Evolutionary conservation across 2,888 invertebrate species (phyloP), one percentile per base, ranked within the genome.

Genomic region (Plagiodera versicolora): DNA sequence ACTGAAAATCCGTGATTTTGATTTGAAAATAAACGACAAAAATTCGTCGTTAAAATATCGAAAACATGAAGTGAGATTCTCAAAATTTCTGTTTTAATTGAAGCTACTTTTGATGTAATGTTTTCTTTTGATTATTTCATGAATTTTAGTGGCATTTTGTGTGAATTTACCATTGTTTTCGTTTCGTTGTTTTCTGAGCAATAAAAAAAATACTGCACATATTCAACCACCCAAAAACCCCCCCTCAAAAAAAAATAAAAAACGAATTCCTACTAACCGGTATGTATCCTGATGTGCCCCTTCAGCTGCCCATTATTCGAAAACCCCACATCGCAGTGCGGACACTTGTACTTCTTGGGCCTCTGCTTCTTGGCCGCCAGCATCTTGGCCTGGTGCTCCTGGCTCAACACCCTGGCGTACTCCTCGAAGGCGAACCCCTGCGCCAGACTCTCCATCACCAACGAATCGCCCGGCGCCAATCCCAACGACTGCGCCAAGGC

Each of bases 281-380:
- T 94, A 74, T 95, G 95, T 57, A 94, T 95, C 60, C 95, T 82
- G n/a, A 94, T 87, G 75, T 95, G 95, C 14, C 95, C 95, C 77
- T 92, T 93, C 0, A 95, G 81, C 72, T 95, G 95, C 0, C 95
- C 95, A 78, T 94, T 95, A 78, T 95, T 95, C n/a, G 94, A 94
- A 78, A 95, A 95, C 0, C 92, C 93, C 0, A 93, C 92, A 70
- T 92, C 87, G 75, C 95, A 95, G 73, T 93, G 90, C 0, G 92
- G 90, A 74, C 97, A 96, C 69, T 92, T 89, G 80, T 95, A 96
- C 75, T 94, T 94, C 80, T 94, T 94, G 1, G 95, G 95, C 0
- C 94, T 83, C 70, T 92, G 88, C 73, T 94, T 92, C 67, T 89
- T 84, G 0, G 87, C 82, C 70, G 86, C 88, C 2, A 88, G 69